Conservation (phyloP, 2,888 invertebrate species). For the Anarsia innoxiella region DNA sequence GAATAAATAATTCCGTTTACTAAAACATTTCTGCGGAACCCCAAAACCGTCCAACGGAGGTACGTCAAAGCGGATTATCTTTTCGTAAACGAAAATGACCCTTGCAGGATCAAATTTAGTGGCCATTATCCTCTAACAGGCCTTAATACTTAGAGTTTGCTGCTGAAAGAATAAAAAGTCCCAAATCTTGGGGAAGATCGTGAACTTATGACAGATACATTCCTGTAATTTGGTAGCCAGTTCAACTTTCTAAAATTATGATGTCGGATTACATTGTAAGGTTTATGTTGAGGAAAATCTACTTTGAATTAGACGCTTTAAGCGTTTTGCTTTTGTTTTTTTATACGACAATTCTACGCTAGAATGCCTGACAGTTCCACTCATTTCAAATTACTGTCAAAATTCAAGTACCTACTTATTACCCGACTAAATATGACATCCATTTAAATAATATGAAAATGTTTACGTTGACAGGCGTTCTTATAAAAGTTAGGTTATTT, state of each 20-base stretch:
- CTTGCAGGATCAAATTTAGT: not conserved
- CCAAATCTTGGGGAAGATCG: constrained; percentile 16
- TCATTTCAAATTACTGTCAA: no score
- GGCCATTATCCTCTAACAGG: not conserved
- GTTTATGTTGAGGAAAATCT: no score
- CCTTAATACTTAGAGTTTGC: not conserved
- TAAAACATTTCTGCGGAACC: no score
- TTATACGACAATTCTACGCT: no score
- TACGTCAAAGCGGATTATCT: not conserved
- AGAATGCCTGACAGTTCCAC: no score
- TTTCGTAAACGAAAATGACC: not conserved
- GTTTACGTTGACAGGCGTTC: no score
- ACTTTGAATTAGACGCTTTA: not conserved
- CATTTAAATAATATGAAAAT: no score
- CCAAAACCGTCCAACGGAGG: not conserved
- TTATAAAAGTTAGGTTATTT: no score
- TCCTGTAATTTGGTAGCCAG: constrained; percentile 11
- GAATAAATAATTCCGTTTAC: no score
- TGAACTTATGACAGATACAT: constrained; percentile 20
- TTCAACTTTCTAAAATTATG: not conserved
- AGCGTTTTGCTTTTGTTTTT: not conserved
- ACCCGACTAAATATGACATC: no score
- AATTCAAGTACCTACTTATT: no score
- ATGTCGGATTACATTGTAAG: not conserved
- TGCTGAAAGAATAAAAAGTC: constrained; percentile 13